A percentile compares a stretch with the other conserved stretches of the same genome.
phyloP scores from a whole-genome alignment of 2,888 invertebrate species.

The Pycnomerus fuliginosus region DNA sequence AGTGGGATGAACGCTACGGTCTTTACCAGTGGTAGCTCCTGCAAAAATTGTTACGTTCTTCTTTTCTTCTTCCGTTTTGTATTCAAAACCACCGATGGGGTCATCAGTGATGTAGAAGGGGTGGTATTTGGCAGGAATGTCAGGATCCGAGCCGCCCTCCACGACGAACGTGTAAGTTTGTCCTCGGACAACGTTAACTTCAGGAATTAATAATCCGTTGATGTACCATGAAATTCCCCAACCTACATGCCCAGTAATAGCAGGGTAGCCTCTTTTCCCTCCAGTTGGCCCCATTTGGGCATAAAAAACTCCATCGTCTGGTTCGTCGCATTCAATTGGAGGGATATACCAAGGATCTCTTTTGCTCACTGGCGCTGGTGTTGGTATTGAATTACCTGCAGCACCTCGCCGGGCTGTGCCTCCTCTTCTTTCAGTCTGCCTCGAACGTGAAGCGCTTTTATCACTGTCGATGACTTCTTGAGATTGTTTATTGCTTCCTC shows the following conservation, averaged over 20 bases:
- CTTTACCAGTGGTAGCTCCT: conserved; percentile 70
- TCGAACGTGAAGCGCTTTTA: conserved; percentile 9
- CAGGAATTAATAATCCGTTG: conserved; percentile 88
- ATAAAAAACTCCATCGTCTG: conserved; percentile 87
- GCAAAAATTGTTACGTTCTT: conserved; percentile 80
- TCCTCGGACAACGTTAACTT: conserved; percentile 85
- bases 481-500: conserved; percentile 3
- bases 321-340: conserved; percentile 84
- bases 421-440: conserved; percentile 13
- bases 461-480: conserved; percentile 10
- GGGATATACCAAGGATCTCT: conserved; percentile 82
- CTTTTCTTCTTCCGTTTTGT: conserved; percentile 79
- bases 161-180: conserved; percentile 84
- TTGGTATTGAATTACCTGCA: conserved; percentile 51
- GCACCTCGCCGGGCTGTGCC: conserved; percentile 4
- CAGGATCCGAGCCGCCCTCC: conserved; percentile 81
- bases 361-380: conserved; percentile 63
- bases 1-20: conserved; percentile 69
- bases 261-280: conserved; percentile 84
- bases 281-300: conserved; percentile 94
- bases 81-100: conserved; percentile 84
- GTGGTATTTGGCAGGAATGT: conserved; percentile 80
- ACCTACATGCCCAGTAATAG: conserved; percentile 88
- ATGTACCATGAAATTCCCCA: conserved; percentile 96
- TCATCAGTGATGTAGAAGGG: conserved; percentile 94